Evolutionary conservation across 2,888 invertebrate species (phyloP).

Genomic region (Microctonus hyperodae): DNA sequence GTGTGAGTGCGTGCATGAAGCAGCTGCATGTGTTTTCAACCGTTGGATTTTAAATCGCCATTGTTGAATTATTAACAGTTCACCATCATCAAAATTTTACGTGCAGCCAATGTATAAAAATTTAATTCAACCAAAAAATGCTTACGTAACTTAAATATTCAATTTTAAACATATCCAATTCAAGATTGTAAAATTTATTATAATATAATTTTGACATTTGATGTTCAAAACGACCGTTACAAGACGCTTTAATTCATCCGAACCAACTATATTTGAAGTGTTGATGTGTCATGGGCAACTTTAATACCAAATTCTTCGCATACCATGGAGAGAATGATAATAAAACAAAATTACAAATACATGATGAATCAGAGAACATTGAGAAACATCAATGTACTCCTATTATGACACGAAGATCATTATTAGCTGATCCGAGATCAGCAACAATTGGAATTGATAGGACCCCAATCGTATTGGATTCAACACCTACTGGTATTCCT

Average conservation of each 20-base stretch:
- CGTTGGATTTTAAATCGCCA: conserved; percentile 9
- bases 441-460: conserved; percentile 47
- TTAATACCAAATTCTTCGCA: conserved; percentile 43
- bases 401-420: conserved; percentile 35
- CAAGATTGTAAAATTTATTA: background rate
- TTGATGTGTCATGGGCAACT: conserved; percentile 47
- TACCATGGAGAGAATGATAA: conserved; percentile 35
- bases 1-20: background rate
- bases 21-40: background rate
- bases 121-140: background rate
- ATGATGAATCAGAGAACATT: conserved; percentile 9
- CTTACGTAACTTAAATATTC: background rate
- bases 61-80: background rate
- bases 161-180: background rate
- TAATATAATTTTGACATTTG: background rate
- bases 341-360: conserved; percentile 29
- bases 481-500: conserved; percentile 36
- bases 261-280: background rate
- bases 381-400: conserved; percentile 44
- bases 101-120: background rate
- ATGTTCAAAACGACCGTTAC: conserved; percentile 11
- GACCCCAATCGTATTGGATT: conserved; percentile 51
- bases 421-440: conserved; percentile 50
- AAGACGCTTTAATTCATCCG: background rate
- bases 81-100: background rate